phyloP scores from a whole-genome alignment of 2,888 invertebrate genomes.

The Villa cingulata region DNA sequence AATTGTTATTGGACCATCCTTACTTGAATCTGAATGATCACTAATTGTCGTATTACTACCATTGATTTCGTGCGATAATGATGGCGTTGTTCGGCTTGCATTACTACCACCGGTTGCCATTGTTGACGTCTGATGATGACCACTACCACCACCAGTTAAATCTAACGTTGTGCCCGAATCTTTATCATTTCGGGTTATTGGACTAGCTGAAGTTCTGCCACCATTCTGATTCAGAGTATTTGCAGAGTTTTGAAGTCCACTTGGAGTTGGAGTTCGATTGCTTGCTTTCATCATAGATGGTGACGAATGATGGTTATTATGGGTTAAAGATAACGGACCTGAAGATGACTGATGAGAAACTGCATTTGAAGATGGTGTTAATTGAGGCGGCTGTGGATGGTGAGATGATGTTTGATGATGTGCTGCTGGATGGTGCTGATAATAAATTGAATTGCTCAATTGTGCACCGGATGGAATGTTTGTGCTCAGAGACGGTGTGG shows the following conservation, averaged over 20 bases:
- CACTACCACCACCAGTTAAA: conserved; percentile 19
- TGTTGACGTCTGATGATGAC: background rate
- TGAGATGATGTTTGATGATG: conserved; percentile 26
- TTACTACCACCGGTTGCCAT: conserved; percentile 6
- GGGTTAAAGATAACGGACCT: conserved; percentile 4
- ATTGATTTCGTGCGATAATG: conserved; percentile 23
- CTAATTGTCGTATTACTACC: conserved; percentile 17
- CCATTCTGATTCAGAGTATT: conserved; percentile 17
- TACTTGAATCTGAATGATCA: conserved; percentile 19
- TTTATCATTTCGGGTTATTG: conserved; percentile 19
- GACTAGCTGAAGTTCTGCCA: conserved; percentile 26
- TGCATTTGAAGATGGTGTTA: conserved; percentile 16
- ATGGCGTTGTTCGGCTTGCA: conserved; percentile 18
- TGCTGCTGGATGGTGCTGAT: conserved; percentile 24
- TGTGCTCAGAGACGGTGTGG: conserved; percentile 15
- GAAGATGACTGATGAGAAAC: conserved; percentile 17
- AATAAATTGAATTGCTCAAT: conserved; percentile 25
- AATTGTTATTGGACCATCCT: conserved; percentile 14
- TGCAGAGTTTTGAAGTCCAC: conserved; percentile 3
- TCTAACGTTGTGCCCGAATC: conserved; percentile 32
- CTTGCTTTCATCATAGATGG: conserved; percentile 3
- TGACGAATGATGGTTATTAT: conserved; percentile 3
- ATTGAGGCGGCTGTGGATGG: conserved; percentile 1
- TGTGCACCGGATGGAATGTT: conserved; percentile 28
- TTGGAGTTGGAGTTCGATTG: conserved; percentile 2